phyloP scores from a whole-genome alignment of 2,113 vertebrate species.

The Fukomys damarensis region DNA sequence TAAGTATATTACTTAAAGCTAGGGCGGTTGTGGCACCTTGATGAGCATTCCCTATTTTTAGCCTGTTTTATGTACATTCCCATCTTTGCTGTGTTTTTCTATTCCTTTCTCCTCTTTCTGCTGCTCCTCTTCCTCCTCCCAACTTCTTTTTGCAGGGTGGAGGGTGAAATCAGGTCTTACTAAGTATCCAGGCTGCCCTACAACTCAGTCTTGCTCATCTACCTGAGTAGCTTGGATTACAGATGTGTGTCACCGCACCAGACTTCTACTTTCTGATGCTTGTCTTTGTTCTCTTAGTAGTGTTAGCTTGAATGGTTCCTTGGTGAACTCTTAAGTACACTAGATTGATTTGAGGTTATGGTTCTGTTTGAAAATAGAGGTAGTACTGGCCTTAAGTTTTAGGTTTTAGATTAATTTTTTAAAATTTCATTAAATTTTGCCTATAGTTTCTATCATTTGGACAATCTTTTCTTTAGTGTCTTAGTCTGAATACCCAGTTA shows the following conservation, averaged over 20 bases:
- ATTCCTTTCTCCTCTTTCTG: not conserved
- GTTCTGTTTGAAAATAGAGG: constrained; percentile 16
- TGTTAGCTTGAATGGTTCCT: constrained; percentile 8
- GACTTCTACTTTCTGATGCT: not conserved
- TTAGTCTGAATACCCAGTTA: constrained; percentile 2
- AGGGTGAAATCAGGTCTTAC: not conserved
- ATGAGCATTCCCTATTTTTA: not conserved
- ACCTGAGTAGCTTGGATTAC: not conserved
- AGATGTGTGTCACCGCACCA: not conserved
- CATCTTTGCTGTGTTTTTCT: not conserved
- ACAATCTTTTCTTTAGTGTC: not conserved
- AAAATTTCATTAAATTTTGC: not conserved
- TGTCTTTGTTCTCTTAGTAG: not conserved
- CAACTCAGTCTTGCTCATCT: not conserved
- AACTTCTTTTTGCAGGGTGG: not conserved
- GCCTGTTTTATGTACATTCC: not conserved
- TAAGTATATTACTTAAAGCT: not conserved
- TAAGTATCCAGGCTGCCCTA: not conserved
- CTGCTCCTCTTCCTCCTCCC: not conserved
- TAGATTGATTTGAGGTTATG: not conserved
- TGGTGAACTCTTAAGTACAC: not conserved
- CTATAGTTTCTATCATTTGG: not conserved
- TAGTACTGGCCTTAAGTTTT: constrained; percentile 25
- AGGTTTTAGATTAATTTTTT: not conserved
- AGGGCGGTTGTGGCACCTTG: not conserved